Evolutionary conservation across 1,140 invertebrate species (phyloP), one percentile per base, ranked within the genome.

Genomic region (Mylabris phalerata): DNA sequence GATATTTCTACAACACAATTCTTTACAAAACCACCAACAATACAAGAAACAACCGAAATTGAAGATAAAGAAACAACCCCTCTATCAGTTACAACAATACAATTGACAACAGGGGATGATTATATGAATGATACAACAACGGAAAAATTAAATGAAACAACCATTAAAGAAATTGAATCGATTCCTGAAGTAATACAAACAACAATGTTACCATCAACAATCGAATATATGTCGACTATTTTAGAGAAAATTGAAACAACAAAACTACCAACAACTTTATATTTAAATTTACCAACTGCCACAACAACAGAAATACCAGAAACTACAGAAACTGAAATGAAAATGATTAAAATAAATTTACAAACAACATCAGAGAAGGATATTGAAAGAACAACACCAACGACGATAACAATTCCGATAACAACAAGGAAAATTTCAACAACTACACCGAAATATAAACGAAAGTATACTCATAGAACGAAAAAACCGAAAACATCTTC

Each of bases 1-100:
- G 19, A 19, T 19, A 19, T 19, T 45, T 19, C n/a, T 46, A 32
- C 57, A 6, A 42, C 41, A 32, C 32, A 19, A 19, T 19, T 45
- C 24, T 19, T 38, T 19, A 38, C 44, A 1, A 55, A 52, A 55
- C 47, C 59, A 1, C 55, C 59, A 26, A 55, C 47, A 50, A 38
- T 50, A 9, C 3, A 26, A 25, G 42, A 55, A 46, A 44, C 43
- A 3, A 5, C 41, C 0, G 11, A 42, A 32, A 32, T 32, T 32
- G 32, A 32, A 1, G 19, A 19, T 19, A 19, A 19, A 2, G 19
- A 19, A 19, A 19, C 19, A 19, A 19, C 19, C 19, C 19, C 32
- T 32, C 4, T 32, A 52, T 40, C 47, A 10, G 1, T 57, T 50
- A n/a, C 4, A 50, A 50, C 13, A 10, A 40, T 40, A 7, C 39